These are phyloP conservation scores for Uropetala carovei DNA, from an alignment of 2,888 invertebrate species.

Conservation along the genomic window DNA sequence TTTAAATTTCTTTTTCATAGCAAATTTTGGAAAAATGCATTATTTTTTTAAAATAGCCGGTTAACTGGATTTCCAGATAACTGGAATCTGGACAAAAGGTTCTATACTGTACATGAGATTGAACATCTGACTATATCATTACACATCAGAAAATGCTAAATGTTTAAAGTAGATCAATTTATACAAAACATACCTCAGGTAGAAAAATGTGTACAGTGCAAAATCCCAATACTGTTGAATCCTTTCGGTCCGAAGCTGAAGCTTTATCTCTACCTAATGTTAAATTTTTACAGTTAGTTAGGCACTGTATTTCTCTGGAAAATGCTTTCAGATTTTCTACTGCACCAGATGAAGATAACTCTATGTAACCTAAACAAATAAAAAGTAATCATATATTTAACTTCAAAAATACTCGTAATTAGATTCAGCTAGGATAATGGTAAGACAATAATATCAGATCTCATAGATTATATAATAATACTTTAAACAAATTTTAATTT, in stretches of 20 bases:
- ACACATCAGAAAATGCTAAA: background rate
- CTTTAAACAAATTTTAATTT: no score
- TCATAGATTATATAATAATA: no score
- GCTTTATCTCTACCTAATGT: background rate
- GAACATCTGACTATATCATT: background rate
- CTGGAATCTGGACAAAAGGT: no score
- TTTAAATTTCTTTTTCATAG: no score
- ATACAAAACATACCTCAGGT: constrained; percentile 68
- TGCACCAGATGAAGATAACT: background rate
- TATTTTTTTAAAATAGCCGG: no score
- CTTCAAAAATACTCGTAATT: no score
- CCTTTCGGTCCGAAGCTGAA: background rate
- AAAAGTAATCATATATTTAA: no score
- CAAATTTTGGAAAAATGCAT: no score
- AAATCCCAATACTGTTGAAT: constrained; percentile 67
- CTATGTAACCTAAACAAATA: constrained; percentile 1
- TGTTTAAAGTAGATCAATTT: background rate
- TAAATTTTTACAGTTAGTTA: background rate
- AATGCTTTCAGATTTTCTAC: constrained; percentile 6
- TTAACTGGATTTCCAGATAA: no score
- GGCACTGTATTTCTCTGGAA: background rate
- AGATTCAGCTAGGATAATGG: no score
- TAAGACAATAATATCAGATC: no score
- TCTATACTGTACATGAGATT: no score
- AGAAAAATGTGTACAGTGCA: constrained; percentile 70